Base-by-base conservation (phyloP, 2,888 invertebrate species). In the Drosophila formosana region DNA sequence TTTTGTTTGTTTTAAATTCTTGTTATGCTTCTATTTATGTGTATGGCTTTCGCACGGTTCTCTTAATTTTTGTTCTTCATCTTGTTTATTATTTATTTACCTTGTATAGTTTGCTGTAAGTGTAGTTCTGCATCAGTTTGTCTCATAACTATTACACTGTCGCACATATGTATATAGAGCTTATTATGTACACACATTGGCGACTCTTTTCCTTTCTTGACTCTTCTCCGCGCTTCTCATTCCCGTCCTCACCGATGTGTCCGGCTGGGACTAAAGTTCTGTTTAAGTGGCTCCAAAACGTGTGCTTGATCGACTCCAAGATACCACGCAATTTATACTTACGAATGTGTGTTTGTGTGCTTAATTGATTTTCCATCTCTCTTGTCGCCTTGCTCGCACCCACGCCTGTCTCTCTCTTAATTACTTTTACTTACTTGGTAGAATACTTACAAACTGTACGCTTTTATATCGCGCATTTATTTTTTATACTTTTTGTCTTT, bases 61-160 rank as follows among this genome's bases (percentile, higher is more conserved):
- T 70, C 60, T 75, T 70, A 30, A 56, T 23, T 18, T 18, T 18
- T 43, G 23, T 73, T 65, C 43, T 49, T 52, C 23, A 53, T 53
- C 28, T 32, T 56, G 55, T 61, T 50, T 30, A 78, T 80, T 53
- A 28, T 41, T 57, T 46, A 70, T 85, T 86, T 85, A 88, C 84
- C 84, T 85, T 85, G 84, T 85, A 85, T 85, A 84, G 84, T 84
- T 84, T 84, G 76, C 88, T 86, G 84, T 88, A 84, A 88, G 88
- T 84, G 88, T 83, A 82, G 86, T 85, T 69, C 82, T 80, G 83
- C 78, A 77, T 77, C 80, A 79, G 80, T 82, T 86, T 70, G 28
- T 64, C 49, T 57, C 72, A 60, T 58, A 60, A 63, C 77, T 63
- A 51, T 75, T 76, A 71, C 72, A 60, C 72, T 64, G 67, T 66